Conservation (phyloP, 2,888 invertebrate species). For the Acleris literana region DNA sequence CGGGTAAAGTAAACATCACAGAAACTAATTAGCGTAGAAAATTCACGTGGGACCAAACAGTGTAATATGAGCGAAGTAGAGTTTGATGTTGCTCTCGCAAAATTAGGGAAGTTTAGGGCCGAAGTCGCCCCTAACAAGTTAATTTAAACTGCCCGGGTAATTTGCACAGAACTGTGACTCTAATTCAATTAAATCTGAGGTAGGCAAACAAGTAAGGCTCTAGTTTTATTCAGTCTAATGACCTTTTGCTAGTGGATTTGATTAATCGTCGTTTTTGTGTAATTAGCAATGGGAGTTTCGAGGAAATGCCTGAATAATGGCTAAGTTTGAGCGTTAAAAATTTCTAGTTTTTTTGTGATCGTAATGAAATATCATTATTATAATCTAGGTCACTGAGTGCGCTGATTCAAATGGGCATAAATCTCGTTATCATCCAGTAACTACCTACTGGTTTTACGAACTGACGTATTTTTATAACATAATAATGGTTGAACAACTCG, state of each 20-base stretch:
- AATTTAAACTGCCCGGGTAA: constrained; percentile 80
- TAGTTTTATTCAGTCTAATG: constrained; percentile 31
- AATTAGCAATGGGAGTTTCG: too few species aligned
- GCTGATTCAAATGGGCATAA: too few species aligned
- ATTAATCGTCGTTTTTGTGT: too few species aligned
- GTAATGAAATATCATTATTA: too few species aligned
- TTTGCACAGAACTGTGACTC: constrained; percentile 76
- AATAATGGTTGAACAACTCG: too few species aligned
- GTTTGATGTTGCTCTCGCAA: constrained; percentile 81
- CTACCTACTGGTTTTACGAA: too few species aligned
- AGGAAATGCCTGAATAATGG: too few species aligned
- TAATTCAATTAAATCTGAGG: constrained; percentile 78
- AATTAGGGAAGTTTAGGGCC: constrained; percentile 81
- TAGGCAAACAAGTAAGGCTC: constrained; percentile 66
- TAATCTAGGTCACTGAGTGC: too few species aligned
- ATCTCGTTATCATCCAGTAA: too few species aligned
- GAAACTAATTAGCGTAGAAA: constrained; percentile 81
- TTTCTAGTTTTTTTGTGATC: too few species aligned
- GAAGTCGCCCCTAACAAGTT: constrained; percentile 77
- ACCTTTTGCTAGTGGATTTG: constrained; percentile 1
- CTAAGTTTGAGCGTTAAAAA: too few species aligned
- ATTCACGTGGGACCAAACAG: constrained; percentile 80
- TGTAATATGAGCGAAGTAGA: constrained; percentile 77
- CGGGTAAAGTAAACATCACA: constrained; percentile 71
- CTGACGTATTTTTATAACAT: too few species aligned